Evolutionary conservation across 1,140 invertebrate species (phyloP).

Genomic region (Zaprionus lachaisei): DNA sequence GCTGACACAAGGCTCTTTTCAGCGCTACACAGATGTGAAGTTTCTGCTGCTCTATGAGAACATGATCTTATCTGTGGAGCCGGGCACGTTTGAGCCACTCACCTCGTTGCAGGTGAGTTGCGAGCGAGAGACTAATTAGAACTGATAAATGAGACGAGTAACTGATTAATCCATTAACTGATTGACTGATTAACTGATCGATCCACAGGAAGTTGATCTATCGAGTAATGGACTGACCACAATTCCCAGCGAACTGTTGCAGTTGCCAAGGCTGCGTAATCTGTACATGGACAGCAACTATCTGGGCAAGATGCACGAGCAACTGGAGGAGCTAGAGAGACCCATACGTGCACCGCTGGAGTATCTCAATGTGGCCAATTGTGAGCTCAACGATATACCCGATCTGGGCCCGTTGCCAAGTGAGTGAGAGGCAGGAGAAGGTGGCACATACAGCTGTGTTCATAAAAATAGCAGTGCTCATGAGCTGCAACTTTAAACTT

Average conservation of each 20-base stretch:
- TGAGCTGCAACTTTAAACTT: too few relatives aligned
- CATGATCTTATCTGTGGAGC: constrained; percentile 86
- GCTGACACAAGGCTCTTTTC: constrained; percentile 85
- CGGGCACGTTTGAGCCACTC: constrained; percentile 85
- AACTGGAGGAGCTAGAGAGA: constrained; percentile 80
- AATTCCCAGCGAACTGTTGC: constrained; percentile 86
- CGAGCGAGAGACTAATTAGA: constrained; percentile 18
- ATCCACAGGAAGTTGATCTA: constrained; percentile 85
- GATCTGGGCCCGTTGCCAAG: constrained; percentile 86
- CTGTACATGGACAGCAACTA: constrained; percentile 87
- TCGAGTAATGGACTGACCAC: constrained; percentile 86
- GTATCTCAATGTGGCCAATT: constrained; percentile 86
- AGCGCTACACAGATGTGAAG: constrained; percentile 86
- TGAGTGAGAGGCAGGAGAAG: constrained; percentile 30
- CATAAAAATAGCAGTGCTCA: too few relatives aligned
- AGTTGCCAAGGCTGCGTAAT: constrained; percentile 86
- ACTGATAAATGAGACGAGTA: neutral
- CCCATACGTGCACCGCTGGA: constrained; percentile 86
- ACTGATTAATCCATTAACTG: neutral
- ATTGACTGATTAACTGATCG: constrained; percentile 10
- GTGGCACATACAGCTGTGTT: neutral
- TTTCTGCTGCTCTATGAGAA: constrained; percentile 87
- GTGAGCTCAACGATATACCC: constrained; percentile 85
- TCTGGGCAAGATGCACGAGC: constrained; percentile 84
- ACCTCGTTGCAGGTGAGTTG: constrained; percentile 84